Evolutionary conservation across 2,888 invertebrate species (phyloP), one percentile per base, ranked within the genome.

Genomic region (Pammene aurita): DNA sequence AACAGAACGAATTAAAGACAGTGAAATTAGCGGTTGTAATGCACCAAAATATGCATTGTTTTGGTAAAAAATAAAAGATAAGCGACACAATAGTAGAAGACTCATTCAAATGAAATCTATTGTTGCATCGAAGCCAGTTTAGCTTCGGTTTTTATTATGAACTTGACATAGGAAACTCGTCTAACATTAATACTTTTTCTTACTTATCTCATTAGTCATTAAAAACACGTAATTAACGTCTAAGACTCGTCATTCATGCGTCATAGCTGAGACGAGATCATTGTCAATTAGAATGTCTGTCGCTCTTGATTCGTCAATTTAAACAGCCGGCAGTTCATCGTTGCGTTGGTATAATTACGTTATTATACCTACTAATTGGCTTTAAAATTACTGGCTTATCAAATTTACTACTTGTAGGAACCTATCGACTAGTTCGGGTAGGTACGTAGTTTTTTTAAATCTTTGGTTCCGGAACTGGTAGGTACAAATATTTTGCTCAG

Each of bases 151-250:
- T 75, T 80, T 77, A 73, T 83, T 78, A 46, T 84, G 84, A 87
- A 86, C 85, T 86, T 87, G 84, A 86, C 80, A 83, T 77, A 76
- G 73, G 77, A 78, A 72, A 54, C 65, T 73, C 44, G 66, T 68
- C 67, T 64, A n/a, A 42, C 44, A 55, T 61, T 16, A 61, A 13
- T 62, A 52, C 50, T 52, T 62, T 50, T 41, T 41, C 50, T 50
- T 34, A 52, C 14, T 6, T 58, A 26, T 50, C 41, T 52, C 62
- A 62, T 61, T 50, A 64, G 35, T 18, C 26, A 54, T 34, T 2
- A 54, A n/a, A 26, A 34, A 2, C 54, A 6, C 6, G 50, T 57
- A 65, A 70, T 66, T 68, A 16, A 35, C 55, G 58, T 65, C 60
- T 56, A 11, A 42, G 44, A 58, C 10, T n/a, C n/a, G 14, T 26